Percentiles rank a stretch among this genome's conserved stretches.
Conservation (phyloP, 2,797 vertebrate genomes). For the Gallinago stenura region DNA sequence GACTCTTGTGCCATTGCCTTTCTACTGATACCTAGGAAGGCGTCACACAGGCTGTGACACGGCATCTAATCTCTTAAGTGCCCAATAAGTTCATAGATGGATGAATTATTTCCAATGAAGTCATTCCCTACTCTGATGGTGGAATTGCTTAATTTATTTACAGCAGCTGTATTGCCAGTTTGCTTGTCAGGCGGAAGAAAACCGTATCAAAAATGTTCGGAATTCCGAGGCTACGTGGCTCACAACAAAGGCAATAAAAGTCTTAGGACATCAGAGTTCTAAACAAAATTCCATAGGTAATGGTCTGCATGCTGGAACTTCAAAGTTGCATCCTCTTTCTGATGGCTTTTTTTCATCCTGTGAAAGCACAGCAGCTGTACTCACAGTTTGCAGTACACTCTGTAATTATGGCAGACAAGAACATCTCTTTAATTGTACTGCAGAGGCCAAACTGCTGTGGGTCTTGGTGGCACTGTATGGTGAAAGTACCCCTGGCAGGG, state of each 20-base stretch:
- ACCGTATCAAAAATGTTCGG: neutral
- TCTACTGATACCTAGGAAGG: neutral
- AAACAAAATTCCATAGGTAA: neutral
- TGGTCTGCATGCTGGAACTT: neutral
- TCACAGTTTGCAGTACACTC: neutral
- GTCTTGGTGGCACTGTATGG: slow-evolving; percentile 6
- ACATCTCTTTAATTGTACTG: slow-evolving; percentile 22
- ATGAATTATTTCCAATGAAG: neutral
- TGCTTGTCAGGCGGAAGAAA: neutral
- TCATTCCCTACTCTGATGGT: neutral
- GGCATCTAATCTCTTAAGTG: neutral
- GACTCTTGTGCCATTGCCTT: accelerated
- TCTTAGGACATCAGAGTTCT: neutral
- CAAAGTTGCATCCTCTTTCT: neutral
- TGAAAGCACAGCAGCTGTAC: neutral
- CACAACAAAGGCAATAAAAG: neutral
- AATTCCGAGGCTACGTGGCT: neutral
- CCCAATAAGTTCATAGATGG: neutral
- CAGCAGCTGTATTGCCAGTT: neutral
- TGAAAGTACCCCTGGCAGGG: slow-evolving; percentile 26
- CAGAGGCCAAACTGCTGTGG: neutral
- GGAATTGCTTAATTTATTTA: neutral
- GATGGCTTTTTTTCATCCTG: neutral
- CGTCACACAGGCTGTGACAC: neutral
- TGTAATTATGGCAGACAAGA: slow-evolving; percentile 49